Evolutionary conservation across 2,888 invertebrate genomes (phyloP).

Genomic region (Lydus trimaculatus): DNA sequence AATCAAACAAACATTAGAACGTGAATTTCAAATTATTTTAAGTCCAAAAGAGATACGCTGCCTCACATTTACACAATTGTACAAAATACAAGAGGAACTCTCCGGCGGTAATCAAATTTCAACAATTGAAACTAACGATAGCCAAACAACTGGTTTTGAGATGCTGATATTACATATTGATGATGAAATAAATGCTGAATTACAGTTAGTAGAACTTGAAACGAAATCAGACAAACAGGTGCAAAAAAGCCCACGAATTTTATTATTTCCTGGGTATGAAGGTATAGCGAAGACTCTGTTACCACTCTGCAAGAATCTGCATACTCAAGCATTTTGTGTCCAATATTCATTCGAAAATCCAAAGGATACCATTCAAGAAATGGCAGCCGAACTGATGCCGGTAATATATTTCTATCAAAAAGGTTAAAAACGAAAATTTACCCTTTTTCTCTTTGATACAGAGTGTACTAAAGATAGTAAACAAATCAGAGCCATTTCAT

Average conservation of each 20-base stretch:
- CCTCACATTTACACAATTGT: not conserved
- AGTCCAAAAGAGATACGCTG: constrained; percentile 4
- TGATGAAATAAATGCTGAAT: not conserved
- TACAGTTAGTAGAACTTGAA: not conserved
- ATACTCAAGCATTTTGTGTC: not conserved
- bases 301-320: not conserved
- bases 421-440: no score
- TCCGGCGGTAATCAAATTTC: not conserved
- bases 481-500: not conserved
- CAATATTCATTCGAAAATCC: not conserved
- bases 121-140: not conserved
- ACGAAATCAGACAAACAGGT: not conserved
- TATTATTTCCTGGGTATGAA: constrained; percentile 70
- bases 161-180: not conserved
- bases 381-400: not conserved
- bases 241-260: not conserved
- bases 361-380: not conserved
- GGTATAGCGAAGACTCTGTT: constrained; percentile 55
- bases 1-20: constrained; percentile 53
- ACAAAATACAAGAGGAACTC: not conserved
- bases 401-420: no score
- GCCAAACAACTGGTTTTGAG: not conserved
- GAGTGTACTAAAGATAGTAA: not conserved
- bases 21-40: constrained; percentile 13
- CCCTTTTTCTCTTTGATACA: not conserved